Evolutionary conservation across 53 echinoderm and acorn worm genomes (phyloP).

Genomic region (Apostichopus leukothele): DNA sequence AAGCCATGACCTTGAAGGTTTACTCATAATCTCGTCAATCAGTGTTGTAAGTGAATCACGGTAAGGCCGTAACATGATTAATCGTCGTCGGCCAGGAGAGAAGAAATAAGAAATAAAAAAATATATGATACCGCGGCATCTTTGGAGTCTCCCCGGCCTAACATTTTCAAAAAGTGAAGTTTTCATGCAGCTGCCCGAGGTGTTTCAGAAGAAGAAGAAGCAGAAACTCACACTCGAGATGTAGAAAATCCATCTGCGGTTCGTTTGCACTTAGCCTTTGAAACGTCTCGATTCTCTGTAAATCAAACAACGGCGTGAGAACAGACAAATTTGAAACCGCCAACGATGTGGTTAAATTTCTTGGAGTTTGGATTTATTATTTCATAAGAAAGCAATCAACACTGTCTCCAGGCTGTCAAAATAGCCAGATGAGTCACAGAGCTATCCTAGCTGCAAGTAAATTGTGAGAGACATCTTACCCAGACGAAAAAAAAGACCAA

Average conservation of each 20-base stretch:
- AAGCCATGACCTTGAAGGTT: background rate
- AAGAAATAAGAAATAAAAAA: no score
- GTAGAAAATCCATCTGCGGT: background rate
- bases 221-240: background rate
- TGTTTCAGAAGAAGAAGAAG: background rate
- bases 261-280: slow-evolving; percentile 6
- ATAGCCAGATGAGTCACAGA: background rate
- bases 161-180: slow-evolving; percentile 2
- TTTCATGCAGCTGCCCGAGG: background rate
- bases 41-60: slow-evolving; percentile 24
- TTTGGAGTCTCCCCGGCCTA: slow-evolving; percentile 13
- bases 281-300: background rate
- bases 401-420: background rate
- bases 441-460: background rate
- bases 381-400: background rate
- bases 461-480: background rate
- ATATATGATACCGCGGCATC: background rate
- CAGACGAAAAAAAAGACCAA: background rate
- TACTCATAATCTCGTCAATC: background rate
- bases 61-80: slow-evolving; percentile 24
- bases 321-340: background rate
- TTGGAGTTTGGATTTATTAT: background rate
- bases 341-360: background rate
- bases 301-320: background rate
- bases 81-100: background rate